A percentile compares a stretch with the other conserved stretches of the same genome.
Evolutionary conservation across 2,113 vertebrate genomes (phyloP).

Genomic region (Saccopteryx leptura): DNA sequence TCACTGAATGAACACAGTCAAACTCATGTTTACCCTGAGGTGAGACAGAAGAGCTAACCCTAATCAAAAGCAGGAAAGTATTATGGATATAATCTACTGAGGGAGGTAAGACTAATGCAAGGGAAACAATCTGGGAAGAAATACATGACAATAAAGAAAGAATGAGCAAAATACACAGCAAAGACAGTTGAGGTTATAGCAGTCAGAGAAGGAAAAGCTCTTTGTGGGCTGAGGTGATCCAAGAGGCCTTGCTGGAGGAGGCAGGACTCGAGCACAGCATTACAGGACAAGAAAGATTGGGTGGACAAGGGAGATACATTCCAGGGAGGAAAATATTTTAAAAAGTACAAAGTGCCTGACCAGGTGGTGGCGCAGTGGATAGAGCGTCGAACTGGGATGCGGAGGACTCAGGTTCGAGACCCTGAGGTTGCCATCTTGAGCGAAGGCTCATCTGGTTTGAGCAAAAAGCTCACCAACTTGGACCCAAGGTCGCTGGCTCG

Average conservation of each 20-base stretch:
- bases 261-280: not conserved
- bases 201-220: slow-evolving; percentile 27
- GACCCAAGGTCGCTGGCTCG: too few species aligned
- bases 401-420: too few species aligned
- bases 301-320: not conserved
- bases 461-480: too few species aligned
- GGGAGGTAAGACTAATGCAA: slow-evolving; percentile 42
- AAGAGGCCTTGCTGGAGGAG: not conserved
- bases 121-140: slow-evolving; percentile 24
- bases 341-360: not conserved
- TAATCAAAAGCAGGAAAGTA: not conserved
- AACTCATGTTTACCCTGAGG: not conserved
- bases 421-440: too few species aligned
- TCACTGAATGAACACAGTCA: not conserved
- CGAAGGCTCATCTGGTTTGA: too few species aligned
- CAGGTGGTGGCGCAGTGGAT: too few species aligned
- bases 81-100: not conserved
- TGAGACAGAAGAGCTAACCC: not conserved
- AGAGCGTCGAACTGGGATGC: too few species aligned
- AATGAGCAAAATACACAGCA: not conserved
- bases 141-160: not conserved
- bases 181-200: not conserved
- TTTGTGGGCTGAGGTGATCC: not conserved
- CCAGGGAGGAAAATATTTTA: not conserved
- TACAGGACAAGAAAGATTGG: not conserved